Percentiles rank a stretch among this genome's conserved stretches.
Conservation (phyloP, 2,113 vertebrate species). For the Macroglossus sobrinus region DNA sequence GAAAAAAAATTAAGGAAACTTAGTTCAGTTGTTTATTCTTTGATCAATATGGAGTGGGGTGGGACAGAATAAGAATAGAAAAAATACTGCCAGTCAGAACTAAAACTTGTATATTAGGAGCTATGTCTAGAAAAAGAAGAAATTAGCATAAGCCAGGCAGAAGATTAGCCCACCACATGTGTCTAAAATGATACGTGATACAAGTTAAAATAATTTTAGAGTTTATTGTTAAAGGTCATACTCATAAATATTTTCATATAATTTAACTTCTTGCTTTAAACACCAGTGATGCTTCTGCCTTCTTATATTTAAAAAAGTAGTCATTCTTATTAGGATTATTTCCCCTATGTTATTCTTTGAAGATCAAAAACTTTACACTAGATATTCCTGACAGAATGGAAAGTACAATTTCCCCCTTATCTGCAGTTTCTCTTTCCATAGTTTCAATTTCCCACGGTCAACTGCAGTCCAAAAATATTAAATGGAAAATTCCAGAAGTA, state of each 20-base stretch:
- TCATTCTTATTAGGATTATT: neutral
- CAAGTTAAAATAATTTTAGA: neutral
- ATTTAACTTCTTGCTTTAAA: conserved; percentile 1
- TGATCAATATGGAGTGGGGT: neutral
- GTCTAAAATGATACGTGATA: neutral
- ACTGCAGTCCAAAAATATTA: neutral
- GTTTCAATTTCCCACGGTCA: neutral
- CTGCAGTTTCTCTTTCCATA: neutral
- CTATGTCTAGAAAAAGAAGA: neutral
- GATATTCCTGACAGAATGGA: neutral
- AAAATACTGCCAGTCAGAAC: neutral
- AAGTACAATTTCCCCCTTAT: neutral
- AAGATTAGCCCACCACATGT: neutral
- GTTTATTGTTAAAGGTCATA: neutral
- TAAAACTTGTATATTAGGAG: neutral
- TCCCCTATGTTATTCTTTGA: neutral
- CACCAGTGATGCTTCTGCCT: neutral
- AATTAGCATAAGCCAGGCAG: neutral
- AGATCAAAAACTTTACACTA: neutral
- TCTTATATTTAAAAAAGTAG: neutral
- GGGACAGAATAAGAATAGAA: neutral
- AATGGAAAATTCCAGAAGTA: neutral
- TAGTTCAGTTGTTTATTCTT: neutral
- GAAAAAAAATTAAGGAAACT: neutral
- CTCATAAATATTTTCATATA: neutral